These are phyloP conservation scores for Oncorhynchus kisutch DNA, from an alignment of 2,113 vertebrate genomes.

Conservation along the genomic window DNA sequence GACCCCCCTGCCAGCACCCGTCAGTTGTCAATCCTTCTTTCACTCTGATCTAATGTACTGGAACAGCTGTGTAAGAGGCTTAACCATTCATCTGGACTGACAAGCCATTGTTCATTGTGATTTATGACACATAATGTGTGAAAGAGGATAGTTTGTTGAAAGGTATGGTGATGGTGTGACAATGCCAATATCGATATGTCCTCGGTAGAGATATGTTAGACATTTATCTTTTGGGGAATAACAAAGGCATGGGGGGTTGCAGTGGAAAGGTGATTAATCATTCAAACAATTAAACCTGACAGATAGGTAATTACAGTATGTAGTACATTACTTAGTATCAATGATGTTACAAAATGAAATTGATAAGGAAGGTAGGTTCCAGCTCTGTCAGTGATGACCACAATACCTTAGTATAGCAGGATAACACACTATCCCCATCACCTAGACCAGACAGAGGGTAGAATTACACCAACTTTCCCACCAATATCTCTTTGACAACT, in stretches of 20 bases:
- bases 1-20: constrained; percentile 38
- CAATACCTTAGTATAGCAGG: background rate
- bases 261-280: background rate
- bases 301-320: background rate
- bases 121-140: constrained; percentile 57
- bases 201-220: constrained; percentile 27
- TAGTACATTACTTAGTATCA: too few relatives aligned
- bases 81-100: constrained; percentile 52
- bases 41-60: constrained; percentile 49
- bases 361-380: too few relatives aligned
- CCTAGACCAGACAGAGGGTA: background rate
- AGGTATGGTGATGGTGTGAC: constrained; percentile 34
- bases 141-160: constrained; percentile 53
- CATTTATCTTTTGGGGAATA: constrained; percentile 3
- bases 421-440: background rate
- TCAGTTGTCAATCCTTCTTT: constrained; percentile 35
- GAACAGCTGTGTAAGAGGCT: constrained; percentile 64
- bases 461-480: background rate
- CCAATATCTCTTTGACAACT: background rate
- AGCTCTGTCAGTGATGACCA: background rate
- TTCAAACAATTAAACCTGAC: background rate
- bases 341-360: too few relatives aligned
- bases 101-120: constrained; percentile 62
- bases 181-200: constrained; percentile 35
- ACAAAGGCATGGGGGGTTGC: background rate